A percentile compares a stretch with the other conserved stretches of the same genome.
phyloP scores from a whole-genome alignment of 2,888 invertebrate species.

The Melanostoma mellinum region DNA sequence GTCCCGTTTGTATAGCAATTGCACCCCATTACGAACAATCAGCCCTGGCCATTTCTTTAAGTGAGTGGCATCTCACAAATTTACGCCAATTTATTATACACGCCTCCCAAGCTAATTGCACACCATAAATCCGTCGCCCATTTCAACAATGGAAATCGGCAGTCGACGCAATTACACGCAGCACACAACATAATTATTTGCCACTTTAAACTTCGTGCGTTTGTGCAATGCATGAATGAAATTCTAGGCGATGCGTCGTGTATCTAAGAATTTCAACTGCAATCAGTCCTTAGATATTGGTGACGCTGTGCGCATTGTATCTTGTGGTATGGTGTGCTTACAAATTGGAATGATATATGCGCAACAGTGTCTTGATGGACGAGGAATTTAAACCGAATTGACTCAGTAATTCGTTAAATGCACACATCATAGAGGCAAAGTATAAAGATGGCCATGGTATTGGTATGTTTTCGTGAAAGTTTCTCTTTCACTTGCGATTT shows the following conservation, averaged over 20 bases:
- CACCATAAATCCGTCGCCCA: slow-evolving; percentile 73
- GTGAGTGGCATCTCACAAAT: slow-evolving; percentile 60
- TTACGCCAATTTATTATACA: slow-evolving; percentile 66
- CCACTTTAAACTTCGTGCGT: slow-evolving; percentile 76
- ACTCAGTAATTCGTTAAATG: slow-evolving; percentile 76
- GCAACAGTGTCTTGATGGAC: slow-evolving; percentile 80
- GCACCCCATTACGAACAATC: slow-evolving; percentile 55
- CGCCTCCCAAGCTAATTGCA: slow-evolving; percentile 69
- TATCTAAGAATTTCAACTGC: slow-evolving; percentile 56
- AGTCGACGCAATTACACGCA: slow-evolving; percentile 75
- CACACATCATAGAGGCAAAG: slow-evolving; percentile 14
- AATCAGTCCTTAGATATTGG: slow-evolving; percentile 43
- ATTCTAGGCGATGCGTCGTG: slow-evolving; percentile 56
- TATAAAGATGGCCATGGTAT: background rate
- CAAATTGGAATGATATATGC: slow-evolving; percentile 76
- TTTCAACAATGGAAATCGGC: slow-evolving; percentile 74
- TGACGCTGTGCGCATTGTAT: slow-evolving; percentile 5
- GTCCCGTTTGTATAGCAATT: slow-evolving; percentile 40
- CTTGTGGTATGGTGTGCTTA: slow-evolving; percentile 18
- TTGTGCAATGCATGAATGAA: slow-evolving; percentile 69
- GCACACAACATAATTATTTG: slow-evolving; percentile 78
- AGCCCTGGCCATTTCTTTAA: slow-evolving; percentile 43
- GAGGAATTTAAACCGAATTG: slow-evolving; percentile 81
- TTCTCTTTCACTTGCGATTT: background rate
- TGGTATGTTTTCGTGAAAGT: slow-evolving; percentile 24